These are phyloP conservation scores for Acarapis woodi DNA, from an alignment of 1,140 invertebrate species.

Conservation along the genomic window DNA sequence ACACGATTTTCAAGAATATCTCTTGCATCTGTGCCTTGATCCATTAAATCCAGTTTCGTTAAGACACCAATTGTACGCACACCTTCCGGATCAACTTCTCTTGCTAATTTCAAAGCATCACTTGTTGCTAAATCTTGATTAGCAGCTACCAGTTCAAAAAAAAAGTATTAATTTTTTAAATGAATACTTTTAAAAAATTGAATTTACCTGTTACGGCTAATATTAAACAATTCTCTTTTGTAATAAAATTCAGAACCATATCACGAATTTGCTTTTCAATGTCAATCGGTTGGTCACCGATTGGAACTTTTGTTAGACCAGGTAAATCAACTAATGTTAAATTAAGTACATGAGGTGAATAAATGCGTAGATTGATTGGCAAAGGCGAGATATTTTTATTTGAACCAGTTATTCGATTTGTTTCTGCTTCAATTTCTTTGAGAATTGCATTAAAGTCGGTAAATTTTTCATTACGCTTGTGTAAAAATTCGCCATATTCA, in stretches of 20 bases:
- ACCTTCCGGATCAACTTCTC: slow-evolving; percentile 74
- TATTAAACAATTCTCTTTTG: slow-evolving; percentile 70
- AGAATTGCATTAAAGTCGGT: slow-evolving; percentile 69
- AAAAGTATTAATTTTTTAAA: no score
- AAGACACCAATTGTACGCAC: slow-evolving; percentile 14
- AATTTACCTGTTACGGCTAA: slow-evolving; percentile 52
- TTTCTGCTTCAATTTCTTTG: slow-evolving; percentile 86
- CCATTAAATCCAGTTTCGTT: slow-evolving; percentile 15
- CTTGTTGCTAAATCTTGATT: slow-evolving; percentile 59
- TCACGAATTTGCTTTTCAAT: slow-evolving; percentile 73
- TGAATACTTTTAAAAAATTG: background rate
- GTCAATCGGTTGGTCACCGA: slow-evolving; percentile 72
- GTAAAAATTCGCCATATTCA: slow-evolving; percentile 94
- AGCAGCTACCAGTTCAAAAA: no score
- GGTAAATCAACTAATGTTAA: slow-evolving; percentile 81
- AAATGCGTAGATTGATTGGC: slow-evolving; percentile 91
- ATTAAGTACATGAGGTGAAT: slow-evolving; percentile 86
- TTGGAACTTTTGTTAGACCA: slow-evolving; percentile 71
- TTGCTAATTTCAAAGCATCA: slow-evolving; percentile 75
- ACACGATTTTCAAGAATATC: slow-evolving; percentile 13
- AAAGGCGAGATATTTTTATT: slow-evolving; percentile 96
- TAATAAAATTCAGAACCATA: slow-evolving; percentile 82
- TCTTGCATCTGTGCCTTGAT: slow-evolving; percentile 14
- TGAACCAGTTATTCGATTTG: slow-evolving; percentile 72
- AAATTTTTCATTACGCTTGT: slow-evolving; percentile 89